Base-by-base conservation (phyloP, 2,113 vertebrate species). In the Neolamprologus variostigma region DNA sequence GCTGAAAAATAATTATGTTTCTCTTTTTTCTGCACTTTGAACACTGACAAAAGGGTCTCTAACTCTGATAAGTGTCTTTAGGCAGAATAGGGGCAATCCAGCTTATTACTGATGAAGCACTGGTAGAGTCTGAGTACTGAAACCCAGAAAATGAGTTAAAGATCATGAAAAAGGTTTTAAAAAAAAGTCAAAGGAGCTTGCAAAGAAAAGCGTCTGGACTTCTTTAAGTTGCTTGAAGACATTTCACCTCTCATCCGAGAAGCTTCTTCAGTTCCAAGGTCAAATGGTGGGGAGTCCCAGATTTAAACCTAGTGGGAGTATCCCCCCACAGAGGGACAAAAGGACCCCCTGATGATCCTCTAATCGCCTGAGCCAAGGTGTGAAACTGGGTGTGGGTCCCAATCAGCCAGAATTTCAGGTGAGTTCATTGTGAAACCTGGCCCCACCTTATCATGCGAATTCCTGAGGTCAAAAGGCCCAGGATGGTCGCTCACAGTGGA, bases 221-320 rank as follows among this genome's bases (percentile, higher is more conserved):
- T 54, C 53, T 54, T 54, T 53, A 21, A 21, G 51, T 53, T 53
- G 0, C 50, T 53, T 53, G 50, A 53, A 53, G 9, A 53, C 3
- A 0, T 53, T 53, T 21, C 9, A 53, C 19, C 9, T 53, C 19
- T 11, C 9, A 53, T 21, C 51, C 2, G 3, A 6, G 51, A 11
- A 2, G 1, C 19, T 53, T 53, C 1, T 53, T 53, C 51, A 53
- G 51, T 53, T 53, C 19, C 0, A 4, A 53, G 19, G 51, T 53
- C 3, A n/a, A 53, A 2, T 53, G 9, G 50, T 6, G 19, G 19
- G 0, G 50, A 53, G 50, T 53, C 50, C 2, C 9, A 53, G 19
- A n/a, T 53, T 0, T 53, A 53, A n/a, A n/a, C 50, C 50, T 10
- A 6, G 50, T 53, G 3, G 1, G 19, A n/a, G 5, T 10, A 0